Evolutionary conservation across 2,113 vertebrate genomes (phyloP).

Genomic region (Barbus barbus): DNA sequence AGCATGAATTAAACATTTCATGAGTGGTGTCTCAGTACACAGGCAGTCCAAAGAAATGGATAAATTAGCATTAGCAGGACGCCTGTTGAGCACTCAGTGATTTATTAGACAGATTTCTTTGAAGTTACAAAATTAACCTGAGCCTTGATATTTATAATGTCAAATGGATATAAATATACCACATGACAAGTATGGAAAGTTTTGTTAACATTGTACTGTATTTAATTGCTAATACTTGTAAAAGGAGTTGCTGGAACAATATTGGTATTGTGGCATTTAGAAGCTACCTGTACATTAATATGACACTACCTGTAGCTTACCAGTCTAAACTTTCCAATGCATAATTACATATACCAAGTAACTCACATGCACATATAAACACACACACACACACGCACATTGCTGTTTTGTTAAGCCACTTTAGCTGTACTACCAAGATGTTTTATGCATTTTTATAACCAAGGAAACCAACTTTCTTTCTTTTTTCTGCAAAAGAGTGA

Average conservation of each 20-base stretch:
- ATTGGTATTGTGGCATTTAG: background rate
- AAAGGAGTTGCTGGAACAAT: background rate
- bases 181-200: too few relatives aligned
- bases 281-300: too few relatives aligned
- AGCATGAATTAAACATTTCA: background rate
- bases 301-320: too few relatives aligned
- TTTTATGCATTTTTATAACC: background rate
- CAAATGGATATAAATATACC: too few relatives aligned
- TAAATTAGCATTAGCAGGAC: background rate
- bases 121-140: background rate
- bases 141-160: background rate
- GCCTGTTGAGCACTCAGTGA: background rate
- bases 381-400: background rate
- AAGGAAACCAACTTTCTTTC: background rate
- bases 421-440: background rate
- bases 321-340: background rate
- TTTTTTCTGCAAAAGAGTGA: background rate
- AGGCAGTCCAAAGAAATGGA: background rate
- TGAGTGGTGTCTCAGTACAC: background rate
- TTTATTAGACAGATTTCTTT: background rate
- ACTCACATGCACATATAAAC: background rate
- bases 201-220: too few relatives aligned
- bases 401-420: background rate
- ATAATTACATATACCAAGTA: background rate
- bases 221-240: background rate